phyloP scores from a whole-genome alignment of 2,888 invertebrate species.

The Cylindroiulus punctatus region DNA sequence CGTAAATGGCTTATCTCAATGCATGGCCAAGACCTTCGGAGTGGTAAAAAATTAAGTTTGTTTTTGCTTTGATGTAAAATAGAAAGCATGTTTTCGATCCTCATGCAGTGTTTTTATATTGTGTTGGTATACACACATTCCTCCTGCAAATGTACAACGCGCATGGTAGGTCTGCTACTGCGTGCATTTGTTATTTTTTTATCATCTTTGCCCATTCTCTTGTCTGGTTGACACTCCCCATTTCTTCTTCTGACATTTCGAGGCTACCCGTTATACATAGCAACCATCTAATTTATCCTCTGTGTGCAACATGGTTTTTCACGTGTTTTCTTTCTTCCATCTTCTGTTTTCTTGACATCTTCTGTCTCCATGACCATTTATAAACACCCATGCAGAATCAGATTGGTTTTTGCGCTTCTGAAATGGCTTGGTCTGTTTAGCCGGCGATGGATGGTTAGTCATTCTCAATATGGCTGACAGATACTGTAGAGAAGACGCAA shows the following conservation, averaged over 20 bases:
- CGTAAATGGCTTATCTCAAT: background rate
- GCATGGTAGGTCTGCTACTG: background rate
- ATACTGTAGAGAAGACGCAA: background rate
- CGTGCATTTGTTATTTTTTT: constrained; percentile 7
- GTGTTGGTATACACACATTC: background rate
- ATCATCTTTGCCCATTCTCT: constrained; percentile 15
- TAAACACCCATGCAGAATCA: background rate
- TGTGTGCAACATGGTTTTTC: background rate
- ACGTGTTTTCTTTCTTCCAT: background rate
- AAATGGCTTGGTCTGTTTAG: background rate
- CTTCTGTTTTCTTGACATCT: background rate
- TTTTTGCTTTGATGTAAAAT: background rate
- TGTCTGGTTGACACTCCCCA: constrained; percentile 16
- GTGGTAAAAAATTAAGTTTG: constrained; percentile 1
- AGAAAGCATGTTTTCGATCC: constrained; percentile 22
- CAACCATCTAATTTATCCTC: constrained; percentile 20
- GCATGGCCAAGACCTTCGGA: background rate
- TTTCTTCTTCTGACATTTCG: constrained; percentile 40
- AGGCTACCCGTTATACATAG: constrained; percentile 23
- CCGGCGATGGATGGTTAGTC: background rate
- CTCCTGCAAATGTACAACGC: background rate
- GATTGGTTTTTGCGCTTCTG: background rate
- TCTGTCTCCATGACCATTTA: constrained; percentile 19
- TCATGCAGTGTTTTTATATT: background rate
- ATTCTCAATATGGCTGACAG: background rate